Conservation (phyloP, 2,888 invertebrate species). For the Rhaphigaster nebulosa region DNA sequence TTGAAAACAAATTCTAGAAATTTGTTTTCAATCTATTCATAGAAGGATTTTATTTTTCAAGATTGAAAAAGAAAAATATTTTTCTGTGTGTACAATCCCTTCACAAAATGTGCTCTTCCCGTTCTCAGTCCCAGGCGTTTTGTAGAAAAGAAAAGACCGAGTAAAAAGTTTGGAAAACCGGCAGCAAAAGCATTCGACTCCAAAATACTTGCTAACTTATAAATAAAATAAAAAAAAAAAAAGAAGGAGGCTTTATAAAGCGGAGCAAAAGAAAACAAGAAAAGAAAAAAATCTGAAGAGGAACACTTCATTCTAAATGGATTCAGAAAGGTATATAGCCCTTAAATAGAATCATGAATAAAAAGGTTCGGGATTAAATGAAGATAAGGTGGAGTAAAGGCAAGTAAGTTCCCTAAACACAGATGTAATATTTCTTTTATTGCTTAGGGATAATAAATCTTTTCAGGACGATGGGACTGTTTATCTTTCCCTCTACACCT, state of each 20-base stretch:
- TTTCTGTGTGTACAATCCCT: not conserved
- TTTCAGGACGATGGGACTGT: not conserved
- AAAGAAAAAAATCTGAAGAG: not conserved
- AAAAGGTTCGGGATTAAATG: constrained; percentile 19
- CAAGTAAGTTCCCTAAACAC: not conserved
- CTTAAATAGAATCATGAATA: constrained; percentile 29
- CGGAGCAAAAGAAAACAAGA: not conserved
- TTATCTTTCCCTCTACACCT: not conserved
- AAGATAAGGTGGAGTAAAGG: too few species aligned
- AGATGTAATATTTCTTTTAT: not conserved
- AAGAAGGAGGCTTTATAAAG: not conserved
- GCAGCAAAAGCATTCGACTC: not conserved
- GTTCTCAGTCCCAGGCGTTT: not conserved
- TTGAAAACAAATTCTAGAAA: too few species aligned
- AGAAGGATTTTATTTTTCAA: too few species aligned
- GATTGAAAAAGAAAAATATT: too few species aligned
- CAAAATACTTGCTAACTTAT: not conserved
- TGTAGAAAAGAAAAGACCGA: not conserved
- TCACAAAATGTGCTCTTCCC: not conserved
- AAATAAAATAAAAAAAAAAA: too few species aligned
- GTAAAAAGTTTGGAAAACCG: not conserved
- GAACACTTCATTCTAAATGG: constrained; percentile 19
- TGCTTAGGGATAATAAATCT: not conserved
- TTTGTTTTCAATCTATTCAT: too few species aligned
- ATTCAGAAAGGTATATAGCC: not conserved